phyloP scores from a whole-genome alignment of 2,888 invertebrate genomes.

The Protonemura montana region DNA sequence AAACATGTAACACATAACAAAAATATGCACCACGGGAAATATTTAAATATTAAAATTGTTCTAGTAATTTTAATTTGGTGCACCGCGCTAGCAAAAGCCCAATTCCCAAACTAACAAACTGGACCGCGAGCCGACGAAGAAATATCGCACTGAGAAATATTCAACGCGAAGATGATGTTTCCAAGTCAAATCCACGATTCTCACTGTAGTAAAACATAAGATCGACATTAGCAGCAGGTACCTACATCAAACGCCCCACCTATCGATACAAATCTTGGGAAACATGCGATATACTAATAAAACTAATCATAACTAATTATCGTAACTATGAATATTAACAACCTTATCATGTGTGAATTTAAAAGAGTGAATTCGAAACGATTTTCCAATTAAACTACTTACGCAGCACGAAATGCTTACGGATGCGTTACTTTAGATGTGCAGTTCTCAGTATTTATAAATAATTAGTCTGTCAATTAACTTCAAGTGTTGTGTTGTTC shows the following conservation, averaged over 20 bases:
- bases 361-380: neutral
- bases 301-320: neutral
- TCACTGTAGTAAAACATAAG: neutral
- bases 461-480: neutral
- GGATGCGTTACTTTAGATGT: neutral
- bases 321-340: neutral
- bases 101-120: neutral
- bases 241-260: neutral
- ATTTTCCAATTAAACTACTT: neutral
- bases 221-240: neutral
- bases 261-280: neutral
- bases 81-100: neutral
- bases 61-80: too few relatives aligned
- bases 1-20: neutral
- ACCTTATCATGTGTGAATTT: neutral
- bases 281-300: neutral
- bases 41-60: neutral
- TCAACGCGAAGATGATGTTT: neutral
- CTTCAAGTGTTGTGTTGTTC: neutral
- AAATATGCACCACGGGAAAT: neutral
- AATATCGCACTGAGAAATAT: neutral
- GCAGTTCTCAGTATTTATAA: neutral
- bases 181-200: neutral
- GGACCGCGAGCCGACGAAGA: neutral
- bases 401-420: neutral